Evolutionary conservation across 2,113 vertebrate genomes (phyloP).

Genomic region (Galemys pyrenaicus): DNA sequence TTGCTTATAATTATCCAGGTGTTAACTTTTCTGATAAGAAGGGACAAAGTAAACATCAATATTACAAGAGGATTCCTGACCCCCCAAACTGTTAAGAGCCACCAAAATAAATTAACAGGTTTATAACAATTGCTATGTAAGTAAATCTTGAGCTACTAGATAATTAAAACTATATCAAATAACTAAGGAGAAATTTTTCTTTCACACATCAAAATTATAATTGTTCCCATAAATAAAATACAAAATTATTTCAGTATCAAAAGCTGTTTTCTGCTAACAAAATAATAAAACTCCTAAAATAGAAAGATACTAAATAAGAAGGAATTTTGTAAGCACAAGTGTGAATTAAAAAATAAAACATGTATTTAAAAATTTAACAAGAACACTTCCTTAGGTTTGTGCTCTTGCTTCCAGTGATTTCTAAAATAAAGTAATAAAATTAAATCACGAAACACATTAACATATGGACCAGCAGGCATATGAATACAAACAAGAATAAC

Average conservation of each 20-base stretch:
- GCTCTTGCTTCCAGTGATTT: slow-evolving; percentile 66
- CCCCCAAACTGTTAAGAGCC: not conserved
- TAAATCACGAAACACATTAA: slow-evolving; percentile 70
- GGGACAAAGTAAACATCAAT: not conserved
- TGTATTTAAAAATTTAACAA: slow-evolving; percentile 40
- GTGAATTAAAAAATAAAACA: slow-evolving; percentile 53
- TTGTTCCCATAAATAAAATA: slow-evolving; percentile 31
- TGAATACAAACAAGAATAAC: slow-evolving; percentile 70
- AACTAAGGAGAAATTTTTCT: slow-evolving; percentile 17
- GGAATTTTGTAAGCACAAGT: slow-evolving; percentile 27
- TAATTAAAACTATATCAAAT: not conserved
- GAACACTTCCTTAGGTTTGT: not conserved
- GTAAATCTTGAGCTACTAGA: not conserved
- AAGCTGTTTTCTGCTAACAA: slow-evolving; percentile 44
- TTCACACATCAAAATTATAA: not conserved
- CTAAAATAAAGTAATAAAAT: slow-evolving; percentile 54
- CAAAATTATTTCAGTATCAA: slow-evolving; percentile 30
- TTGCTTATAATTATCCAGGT: not conserved
- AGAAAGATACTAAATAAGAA: slow-evolving; percentile 25
- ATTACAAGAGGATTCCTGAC: slow-evolving; percentile 12
- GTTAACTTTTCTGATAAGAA: not conserved
- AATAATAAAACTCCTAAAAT: slow-evolving; percentile 23
- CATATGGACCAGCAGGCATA: slow-evolving; percentile 63
- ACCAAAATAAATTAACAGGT: not conserved
- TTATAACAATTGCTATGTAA: not conserved